Evolutionary conservation across 2,113 vertebrate species (phyloP).

Genomic region (Motacilla alba): DNA sequence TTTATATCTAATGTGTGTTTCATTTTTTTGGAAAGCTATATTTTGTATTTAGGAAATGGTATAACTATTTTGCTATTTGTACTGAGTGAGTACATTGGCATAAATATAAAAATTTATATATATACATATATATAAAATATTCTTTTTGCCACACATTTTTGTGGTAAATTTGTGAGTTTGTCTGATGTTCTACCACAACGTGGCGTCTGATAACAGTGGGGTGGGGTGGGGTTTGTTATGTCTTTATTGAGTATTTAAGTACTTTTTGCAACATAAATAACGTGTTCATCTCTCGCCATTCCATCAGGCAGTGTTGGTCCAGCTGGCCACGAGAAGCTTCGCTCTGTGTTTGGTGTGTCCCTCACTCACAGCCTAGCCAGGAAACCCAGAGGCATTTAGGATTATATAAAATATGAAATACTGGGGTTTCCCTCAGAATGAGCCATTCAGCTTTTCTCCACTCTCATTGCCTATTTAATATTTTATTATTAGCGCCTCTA

Average conservation of each 20-base stretch:
- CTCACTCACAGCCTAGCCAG: constrained; percentile 35
- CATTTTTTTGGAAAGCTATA: constrained; percentile 87
- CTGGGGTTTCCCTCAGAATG: constrained; percentile 66
- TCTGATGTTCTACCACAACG: constrained; percentile 84
- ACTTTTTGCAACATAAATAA: constrained; percentile 73
- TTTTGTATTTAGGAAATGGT: constrained; percentile 87
- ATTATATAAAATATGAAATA: not conserved
- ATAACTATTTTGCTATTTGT: constrained; percentile 86
- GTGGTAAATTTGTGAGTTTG: constrained; percentile 82
- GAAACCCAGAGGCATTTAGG: constrained; percentile 52
- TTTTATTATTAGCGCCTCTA: constrained; percentile 74
- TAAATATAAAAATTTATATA: constrained; percentile 83
- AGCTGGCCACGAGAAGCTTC: constrained; percentile 66
- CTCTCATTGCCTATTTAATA: constrained; percentile 77
- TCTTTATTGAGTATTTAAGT: constrained; percentile 80
- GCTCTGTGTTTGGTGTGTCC: constrained; percentile 47
- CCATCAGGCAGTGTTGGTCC: constrained; percentile 70
- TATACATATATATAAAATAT: constrained; percentile 82
- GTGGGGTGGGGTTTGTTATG: constrained; percentile 81
- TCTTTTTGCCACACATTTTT: constrained; percentile 85
- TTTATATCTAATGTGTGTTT: constrained; percentile 88
- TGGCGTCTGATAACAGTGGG: constrained; percentile 83
- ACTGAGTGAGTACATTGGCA: constrained; percentile 86
- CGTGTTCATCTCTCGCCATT: constrained; percentile 76
- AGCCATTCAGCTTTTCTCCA: constrained; percentile 75